A percentile compares a stretch with the other conserved stretches of the same genome.
Evolutionary conservation across 2,888 invertebrate genomes (phyloP).

Genomic region (Craniophora ligustri): DNA sequence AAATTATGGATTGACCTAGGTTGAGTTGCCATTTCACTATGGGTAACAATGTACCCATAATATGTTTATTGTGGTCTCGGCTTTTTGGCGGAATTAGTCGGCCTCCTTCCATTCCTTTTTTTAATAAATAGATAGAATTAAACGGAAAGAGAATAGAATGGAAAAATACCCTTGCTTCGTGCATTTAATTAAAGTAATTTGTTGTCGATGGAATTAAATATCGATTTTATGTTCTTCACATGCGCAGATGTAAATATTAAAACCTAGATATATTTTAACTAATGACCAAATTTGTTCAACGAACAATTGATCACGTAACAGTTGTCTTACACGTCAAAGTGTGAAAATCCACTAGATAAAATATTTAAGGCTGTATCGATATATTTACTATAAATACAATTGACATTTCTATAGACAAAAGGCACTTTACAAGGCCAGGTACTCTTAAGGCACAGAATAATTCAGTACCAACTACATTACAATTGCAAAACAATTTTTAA

Average conservation of each 20-base stretch:
- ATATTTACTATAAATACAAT: conserved; percentile 41
- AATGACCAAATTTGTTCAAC: not conserved
- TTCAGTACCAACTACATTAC: conserved; percentile 48
- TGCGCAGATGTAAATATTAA: not conserved
- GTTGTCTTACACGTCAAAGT: conserved; percentile 13
- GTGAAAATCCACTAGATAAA: conserved; percentile 14
- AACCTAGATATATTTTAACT: conserved; percentile 14
- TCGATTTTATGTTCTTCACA: not conserved
- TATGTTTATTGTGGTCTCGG: too few relatives aligned
- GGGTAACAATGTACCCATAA: too few relatives aligned
- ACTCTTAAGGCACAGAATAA: conserved; percentile 69
- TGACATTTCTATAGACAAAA: conserved; percentile 56
- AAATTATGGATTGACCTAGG: too few relatives aligned
- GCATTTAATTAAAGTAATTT: not conserved
- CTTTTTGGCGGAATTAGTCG: too few relatives aligned
- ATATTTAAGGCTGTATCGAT: conserved; percentile 30
- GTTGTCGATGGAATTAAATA: not conserved
- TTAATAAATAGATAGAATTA: not conserved
- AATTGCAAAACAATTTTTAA: conserved; percentile 63
- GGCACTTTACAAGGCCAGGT: conserved; percentile 70
- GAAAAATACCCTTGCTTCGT: too few relatives aligned
- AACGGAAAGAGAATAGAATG: not conserved
- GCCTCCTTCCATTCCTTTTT: too few relatives aligned
- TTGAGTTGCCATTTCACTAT: too few relatives aligned
- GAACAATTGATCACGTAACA: not conserved